These are phyloP conservation scores for Cyclophora albipunctata DNA, from an alignment of 2,888 invertebrate species.

Conservation along the genomic window DNA sequence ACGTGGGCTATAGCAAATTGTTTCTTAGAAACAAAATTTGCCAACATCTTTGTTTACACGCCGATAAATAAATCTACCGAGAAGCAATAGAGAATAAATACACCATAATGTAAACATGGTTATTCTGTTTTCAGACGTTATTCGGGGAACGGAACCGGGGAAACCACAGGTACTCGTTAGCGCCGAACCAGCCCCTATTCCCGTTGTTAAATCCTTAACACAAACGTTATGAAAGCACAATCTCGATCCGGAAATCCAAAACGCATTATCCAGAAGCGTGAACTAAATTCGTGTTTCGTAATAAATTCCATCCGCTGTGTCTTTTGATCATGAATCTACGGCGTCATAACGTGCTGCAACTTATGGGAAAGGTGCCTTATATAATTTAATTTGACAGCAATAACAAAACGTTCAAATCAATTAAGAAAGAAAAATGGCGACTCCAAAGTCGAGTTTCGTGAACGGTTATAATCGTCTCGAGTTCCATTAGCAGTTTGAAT, in stretches of 20 bases:
- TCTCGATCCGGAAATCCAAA: neutral
- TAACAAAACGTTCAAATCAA: no score
- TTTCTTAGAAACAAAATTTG: no score
- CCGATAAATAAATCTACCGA: no score
- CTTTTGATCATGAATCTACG: constrained; percentile 39
- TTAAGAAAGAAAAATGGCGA: no score
- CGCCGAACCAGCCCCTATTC: no score
- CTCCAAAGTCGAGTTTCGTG: neutral
- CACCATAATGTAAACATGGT: neutral
- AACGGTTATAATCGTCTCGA: constrained; percentile 2
- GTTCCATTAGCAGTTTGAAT: constrained; percentile 28
- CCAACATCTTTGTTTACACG: neutral
- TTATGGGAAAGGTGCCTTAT: neutral
- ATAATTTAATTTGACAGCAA: no score
- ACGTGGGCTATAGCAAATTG: no score
- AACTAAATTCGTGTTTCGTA: constrained; percentile 14
- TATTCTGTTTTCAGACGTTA: neutral
- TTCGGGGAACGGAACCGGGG: neutral
- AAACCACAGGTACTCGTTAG: neutral
- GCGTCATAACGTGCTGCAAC: neutral
- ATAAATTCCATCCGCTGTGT: constrained; percentile 41
- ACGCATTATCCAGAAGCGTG: neutral
- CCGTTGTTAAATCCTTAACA: no score
- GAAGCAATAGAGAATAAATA: no score
- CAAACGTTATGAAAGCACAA: neutral